Percentiles rank a stretch among this genome's conserved stretches.
These are phyloP conservation scores for Chrysocyon brachyurus DNA, from an alignment of 2,797 vertebrate species.

Conservation along the genomic window DNA sequence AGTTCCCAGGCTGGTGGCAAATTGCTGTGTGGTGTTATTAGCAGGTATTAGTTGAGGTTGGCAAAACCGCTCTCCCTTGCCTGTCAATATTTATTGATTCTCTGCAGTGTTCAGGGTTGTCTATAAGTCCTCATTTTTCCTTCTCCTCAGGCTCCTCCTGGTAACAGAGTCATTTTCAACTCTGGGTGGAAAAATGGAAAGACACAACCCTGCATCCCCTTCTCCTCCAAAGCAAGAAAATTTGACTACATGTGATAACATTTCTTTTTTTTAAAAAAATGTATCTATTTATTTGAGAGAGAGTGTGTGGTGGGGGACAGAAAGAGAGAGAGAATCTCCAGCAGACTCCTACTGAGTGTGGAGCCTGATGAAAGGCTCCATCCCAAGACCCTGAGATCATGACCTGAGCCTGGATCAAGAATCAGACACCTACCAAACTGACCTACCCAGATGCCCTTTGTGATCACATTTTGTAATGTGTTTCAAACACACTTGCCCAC, in stretches of 20 bases:
- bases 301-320: no score
- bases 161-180: background rate
- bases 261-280: background rate
- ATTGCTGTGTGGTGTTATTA: background rate
- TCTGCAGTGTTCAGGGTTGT: background rate
- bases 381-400: background rate
- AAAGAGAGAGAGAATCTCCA: background rate
- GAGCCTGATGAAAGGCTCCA: background rate
- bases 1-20: background rate
- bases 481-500: background rate
- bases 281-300: background rate
- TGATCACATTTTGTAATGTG: background rate
- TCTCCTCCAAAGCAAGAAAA: background rate
- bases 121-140: background rate
- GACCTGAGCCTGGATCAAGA: background rate
- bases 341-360: background rate
- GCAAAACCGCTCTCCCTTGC: background rate
- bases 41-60: background rate
- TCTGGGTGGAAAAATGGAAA: background rate
- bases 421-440: background rate
- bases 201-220: background rate
- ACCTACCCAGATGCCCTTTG: background rate
- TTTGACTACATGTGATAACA: background rate
- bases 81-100: constrained; percentile 25
- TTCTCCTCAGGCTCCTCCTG: background rate